Base-by-base conservation (phyloP, 2,113 vertebrate genomes). In the Psettodes erumei region DNA sequence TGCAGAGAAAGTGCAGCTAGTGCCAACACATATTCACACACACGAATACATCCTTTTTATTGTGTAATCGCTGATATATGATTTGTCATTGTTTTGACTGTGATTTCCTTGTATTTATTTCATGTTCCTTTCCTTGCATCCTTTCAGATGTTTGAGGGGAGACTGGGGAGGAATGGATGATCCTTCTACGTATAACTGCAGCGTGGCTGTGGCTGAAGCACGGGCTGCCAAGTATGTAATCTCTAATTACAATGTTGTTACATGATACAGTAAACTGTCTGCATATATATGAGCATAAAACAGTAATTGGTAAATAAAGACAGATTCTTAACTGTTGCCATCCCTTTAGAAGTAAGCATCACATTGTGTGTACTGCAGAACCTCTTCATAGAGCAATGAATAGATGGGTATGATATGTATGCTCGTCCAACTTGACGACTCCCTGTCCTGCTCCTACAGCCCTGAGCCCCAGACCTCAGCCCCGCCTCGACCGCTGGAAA, bases 121-220 rank as follows among this genome's bases (percentile, higher is more conserved):
- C 1, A 0, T 48, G 45, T 73, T n/a, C n/a, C n/a, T 65, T 66
- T 64, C n/a, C 1, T 2, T 8, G 11, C 23, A 1, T 58, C n/a
- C 58, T 10, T 58, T 5, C 67, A 98, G 96, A 81, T 98, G 96
- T 91, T 92, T 96, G 61, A 93, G 94, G 19, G 96, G 96, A 6
- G 96, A 97, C 89, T 98, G 96, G 94, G 95, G 93, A 0, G 96
- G 95, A 40, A 93, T 96, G 21, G 88, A 94, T 1, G 94, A 95
- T 71, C 80, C 88, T 6, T 88, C 80, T 0, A 90, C 85, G 9
- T 89, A 90, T 67, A 95, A 96, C 91, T 98, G 96, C 90, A 96
- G 95, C 33, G 82, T 92, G 43, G 96, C 95, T 51, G 95, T 97
- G 3, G 93, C 95, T 53, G 94, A 95, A 81, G 92, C 93, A 5